phyloP scores from a whole-genome alignment of 2,888 invertebrate species.

The Leptinotarsa rubiginosa region DNA sequence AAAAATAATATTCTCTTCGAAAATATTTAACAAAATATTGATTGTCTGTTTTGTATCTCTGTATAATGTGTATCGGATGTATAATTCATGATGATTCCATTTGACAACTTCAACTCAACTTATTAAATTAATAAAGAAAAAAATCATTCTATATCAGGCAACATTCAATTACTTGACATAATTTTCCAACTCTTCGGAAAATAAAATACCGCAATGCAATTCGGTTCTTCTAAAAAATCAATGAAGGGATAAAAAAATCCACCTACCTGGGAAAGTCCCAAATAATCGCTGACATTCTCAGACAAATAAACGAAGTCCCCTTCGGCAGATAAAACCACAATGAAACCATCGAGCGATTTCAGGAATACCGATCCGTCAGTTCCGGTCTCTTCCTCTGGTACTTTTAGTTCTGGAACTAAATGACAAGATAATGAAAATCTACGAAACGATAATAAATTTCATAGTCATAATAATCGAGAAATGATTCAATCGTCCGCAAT shows the following conservation, averaged over 20 bases:
- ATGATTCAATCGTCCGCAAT: no score
- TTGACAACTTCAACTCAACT: no score
- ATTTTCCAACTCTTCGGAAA: no score
- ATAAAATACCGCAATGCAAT: not conserved
- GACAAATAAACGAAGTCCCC: slow-evolving; percentile 94
- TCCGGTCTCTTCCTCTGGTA: slow-evolving; percentile 51
- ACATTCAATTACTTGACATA: no score
- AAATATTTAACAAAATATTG: no score
- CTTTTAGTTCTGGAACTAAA: slow-evolving; percentile 69
- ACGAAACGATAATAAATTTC: not conserved
- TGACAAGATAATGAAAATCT: slow-evolving; percentile 51
- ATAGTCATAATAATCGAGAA: no score
- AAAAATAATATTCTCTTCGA: no score
- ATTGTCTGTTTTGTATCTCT: no score
- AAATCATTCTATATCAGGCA: no score
- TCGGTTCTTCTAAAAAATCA: slow-evolving; percentile 2
- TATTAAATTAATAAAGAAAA: no score
- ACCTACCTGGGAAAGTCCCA: slow-evolving; percentile 91
- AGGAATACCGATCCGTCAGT: slow-evolving; percentile 74
- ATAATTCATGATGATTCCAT: no score
- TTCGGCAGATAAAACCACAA: slow-evolving; percentile 86
- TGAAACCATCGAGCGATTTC: slow-evolving; percentile 91
- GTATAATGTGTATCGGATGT: no score
- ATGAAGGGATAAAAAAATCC: not conserved
- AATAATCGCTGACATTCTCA: slow-evolving; percentile 89